Evolutionary conservation across 2,888 invertebrate genomes (phyloP), one percentile per base, ranked within the genome.

Genomic region (Xestia rhomboidea): DNA sequence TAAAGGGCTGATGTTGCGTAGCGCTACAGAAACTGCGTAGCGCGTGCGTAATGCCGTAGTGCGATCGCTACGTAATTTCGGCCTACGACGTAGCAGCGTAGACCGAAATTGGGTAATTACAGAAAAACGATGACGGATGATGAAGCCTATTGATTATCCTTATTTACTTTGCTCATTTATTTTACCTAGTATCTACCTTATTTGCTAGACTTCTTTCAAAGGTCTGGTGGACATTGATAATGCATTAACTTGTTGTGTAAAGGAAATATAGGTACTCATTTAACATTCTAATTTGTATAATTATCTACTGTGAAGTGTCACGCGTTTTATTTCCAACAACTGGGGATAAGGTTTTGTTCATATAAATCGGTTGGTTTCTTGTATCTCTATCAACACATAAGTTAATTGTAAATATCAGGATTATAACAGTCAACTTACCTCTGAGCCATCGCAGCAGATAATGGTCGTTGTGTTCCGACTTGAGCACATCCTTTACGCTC

Each of bases 391-490:
- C 27, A 27, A 27, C 57, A 8, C 27, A 60, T 60, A 6, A 27
- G 15, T 27, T 60, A 30, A 8, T 27, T 30, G 18, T 30, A 18
- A 64, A 27, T 67, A 38, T 41, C 1, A 34, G 11, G 11, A 49
- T 44, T 24, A 3, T 38, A n/a, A 60, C 24, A 77, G 34, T 63
- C 34, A 72, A 87, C 93, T 93, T 96, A 98, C 98, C 98, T 97
- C 98, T 95, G 0, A 99, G 97, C 98, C 98, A 99, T 84, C 98
- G 97, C 11, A 98, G 93, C 41, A 98, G 96, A 93, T 97, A 98
- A 87, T 98, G 97, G 89, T 99, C 98, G 91, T 98, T 98, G 89
- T 98, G 98, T 87, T 98, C 97, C 0, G 98, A 97, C 89, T 97
- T 97, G 83, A 97, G 91, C 8, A 97, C 92, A 92, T 98, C 98